These are phyloP conservation scores for Hyposoter didymator DNA, from an alignment of 2,888 invertebrate genomes.

Conservation along the genomic window DNA sequence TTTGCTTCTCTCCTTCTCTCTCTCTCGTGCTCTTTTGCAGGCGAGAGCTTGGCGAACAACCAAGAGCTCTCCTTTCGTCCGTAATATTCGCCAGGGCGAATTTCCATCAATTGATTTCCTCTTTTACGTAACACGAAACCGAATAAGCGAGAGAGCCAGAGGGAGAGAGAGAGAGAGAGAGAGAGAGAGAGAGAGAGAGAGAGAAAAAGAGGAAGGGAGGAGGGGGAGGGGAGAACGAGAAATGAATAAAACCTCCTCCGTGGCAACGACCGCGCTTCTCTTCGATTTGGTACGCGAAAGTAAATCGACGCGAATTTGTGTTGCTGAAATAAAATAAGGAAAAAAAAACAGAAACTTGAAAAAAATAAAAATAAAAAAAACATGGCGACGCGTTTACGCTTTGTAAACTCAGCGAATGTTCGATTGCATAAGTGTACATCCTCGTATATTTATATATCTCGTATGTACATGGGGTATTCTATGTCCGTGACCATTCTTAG, in stretches of 20 bases:
- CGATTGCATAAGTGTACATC: constrained; percentile 51
- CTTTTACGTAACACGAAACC: constrained; percentile 69
- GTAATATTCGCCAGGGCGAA: constrained; percentile 69
- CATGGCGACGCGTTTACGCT: constrained; percentile 45
- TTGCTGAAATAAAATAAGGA: not conserved
- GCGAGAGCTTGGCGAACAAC: constrained; percentile 64
- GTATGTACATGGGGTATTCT: constrained; percentile 20
- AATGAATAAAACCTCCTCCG: constrained; percentile 23
- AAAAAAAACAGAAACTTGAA: not conserved
- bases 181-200: too few species aligned
- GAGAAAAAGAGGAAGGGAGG: constrained; percentile 11
- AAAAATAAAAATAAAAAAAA: not conserved
- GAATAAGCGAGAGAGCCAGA: constrained; percentile 27
- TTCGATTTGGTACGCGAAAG: constrained; percentile 53
- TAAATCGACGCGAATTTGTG: constrained; percentile 42
- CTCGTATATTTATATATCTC: constrained; percentile 33
- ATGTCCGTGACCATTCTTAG: not conserved
- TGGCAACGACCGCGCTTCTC: constrained; percentile 67
- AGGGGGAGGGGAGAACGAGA: constrained; percentile 26
- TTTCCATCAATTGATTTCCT: constrained; percentile 69
- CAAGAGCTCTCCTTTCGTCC: constrained; percentile 64
- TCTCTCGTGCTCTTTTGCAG: constrained; percentile 26
- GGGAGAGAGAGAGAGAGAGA: constrained; percentile 9
- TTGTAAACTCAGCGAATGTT: constrained; percentile 64
- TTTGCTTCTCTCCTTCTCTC: constrained; percentile 29